Evolutionary conservation across 2,888 invertebrate genomes (phyloP).

Genomic region (Acanthosepion lycidas): DNA sequence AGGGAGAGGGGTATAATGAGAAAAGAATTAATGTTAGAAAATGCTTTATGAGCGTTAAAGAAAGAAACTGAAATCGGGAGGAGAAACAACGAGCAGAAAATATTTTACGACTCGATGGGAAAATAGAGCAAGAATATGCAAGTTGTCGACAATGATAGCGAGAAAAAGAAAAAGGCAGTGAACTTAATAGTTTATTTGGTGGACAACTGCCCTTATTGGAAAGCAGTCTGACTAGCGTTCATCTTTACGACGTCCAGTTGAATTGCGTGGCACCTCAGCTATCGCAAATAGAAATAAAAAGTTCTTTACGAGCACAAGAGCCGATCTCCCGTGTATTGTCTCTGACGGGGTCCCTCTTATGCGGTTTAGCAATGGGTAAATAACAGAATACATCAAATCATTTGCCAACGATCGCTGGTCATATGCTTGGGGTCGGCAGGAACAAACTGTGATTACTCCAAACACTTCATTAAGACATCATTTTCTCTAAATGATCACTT

Average conservation of each 20-base stretch:
- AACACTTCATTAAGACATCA: slow-evolving; percentile 33
- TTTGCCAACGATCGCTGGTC: background rate
- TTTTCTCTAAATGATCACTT: background rate
- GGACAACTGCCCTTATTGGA: background rate
- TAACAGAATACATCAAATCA: slow-evolving; percentile 20
- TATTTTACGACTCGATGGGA: background rate
- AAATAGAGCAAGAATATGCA: background rate
- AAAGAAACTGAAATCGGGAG: background rate
- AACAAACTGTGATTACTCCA: background rate
- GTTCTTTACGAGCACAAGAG: background rate
- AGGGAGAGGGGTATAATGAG: background rate
- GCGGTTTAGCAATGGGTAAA: background rate
- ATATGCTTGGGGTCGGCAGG: background rate
- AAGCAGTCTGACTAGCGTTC: background rate
- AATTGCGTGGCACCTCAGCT: background rate
- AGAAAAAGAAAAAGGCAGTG: background rate
- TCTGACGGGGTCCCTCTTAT: background rate
- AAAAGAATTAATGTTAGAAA: background rate
- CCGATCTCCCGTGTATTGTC: slow-evolving; percentile 33
- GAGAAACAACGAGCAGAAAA: background rate
- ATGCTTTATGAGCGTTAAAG: background rate
- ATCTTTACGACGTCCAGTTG: slow-evolving; percentile 33
- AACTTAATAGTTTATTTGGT: background rate
- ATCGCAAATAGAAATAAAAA: slow-evolving; percentile 1
- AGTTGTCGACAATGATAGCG: background rate